These are phyloP conservation scores for Tenthredo notha DNA, from an alignment of 2,888 invertebrate species.

Conservation along the genomic window DNA sequence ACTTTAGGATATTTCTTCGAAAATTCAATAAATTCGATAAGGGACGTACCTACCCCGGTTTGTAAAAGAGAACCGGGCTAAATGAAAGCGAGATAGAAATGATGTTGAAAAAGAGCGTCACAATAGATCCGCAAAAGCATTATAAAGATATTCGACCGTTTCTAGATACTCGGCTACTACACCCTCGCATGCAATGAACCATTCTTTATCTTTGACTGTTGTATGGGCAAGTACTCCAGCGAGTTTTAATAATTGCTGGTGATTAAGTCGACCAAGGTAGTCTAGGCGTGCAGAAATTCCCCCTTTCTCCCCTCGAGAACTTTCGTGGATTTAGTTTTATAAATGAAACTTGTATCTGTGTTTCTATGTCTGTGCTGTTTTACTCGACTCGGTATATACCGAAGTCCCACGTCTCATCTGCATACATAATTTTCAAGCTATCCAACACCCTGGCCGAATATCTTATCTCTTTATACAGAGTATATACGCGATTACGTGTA, in stretches of 20 bases:
- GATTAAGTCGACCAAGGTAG: constrained; percentile 14
- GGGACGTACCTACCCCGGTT: too few relatives aligned
- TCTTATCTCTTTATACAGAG: constrained; percentile 19
- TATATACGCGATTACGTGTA: constrained; percentile 34
- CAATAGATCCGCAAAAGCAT: background rate
- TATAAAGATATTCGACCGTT: background rate
- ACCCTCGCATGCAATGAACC: background rate
- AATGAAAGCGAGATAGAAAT: background rate
- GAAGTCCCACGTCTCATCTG: constrained; percentile 21
- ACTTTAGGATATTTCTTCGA: background rate
- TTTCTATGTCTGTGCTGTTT: background rate
- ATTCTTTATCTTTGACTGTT: constrained; percentile 26
- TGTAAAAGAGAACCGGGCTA: background rate
- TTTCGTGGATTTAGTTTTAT: background rate
- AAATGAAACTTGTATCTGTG: background rate
- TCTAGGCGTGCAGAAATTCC: background rate
- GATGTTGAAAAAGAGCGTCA: background rate
- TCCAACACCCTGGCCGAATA: constrained; percentile 35
- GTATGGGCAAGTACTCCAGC: background rate
- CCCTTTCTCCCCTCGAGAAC: too few relatives aligned
- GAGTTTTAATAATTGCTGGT: constrained; percentile 40
- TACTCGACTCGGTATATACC: background rate
- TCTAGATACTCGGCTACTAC: background rate
- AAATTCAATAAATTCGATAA: background rate
- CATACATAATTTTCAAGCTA: constrained; percentile 38